Conservation (phyloP, 2,888 invertebrate species). For the Meghimatium bilineatum region DNA sequence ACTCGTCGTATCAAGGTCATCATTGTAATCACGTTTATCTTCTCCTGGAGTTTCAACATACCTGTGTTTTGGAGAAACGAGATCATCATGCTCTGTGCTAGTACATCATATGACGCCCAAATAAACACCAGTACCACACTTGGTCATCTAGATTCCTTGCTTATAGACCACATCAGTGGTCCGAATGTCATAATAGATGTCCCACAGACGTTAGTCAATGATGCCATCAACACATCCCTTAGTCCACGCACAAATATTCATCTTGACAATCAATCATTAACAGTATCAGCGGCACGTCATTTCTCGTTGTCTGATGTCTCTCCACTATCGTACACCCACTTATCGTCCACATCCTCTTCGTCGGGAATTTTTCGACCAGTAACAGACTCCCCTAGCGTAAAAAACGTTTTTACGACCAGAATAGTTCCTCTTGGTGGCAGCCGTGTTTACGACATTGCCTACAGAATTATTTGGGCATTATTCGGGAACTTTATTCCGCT, state of each 20-base stretch:
- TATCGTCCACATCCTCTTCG: neutral
- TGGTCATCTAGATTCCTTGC: neutral
- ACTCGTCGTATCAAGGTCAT: constrained; percentile 80
- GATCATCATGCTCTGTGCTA: constrained; percentile 34
- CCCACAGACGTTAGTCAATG: neutral
- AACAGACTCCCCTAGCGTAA: neutral
- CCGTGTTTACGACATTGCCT: constrained; percentile 58
- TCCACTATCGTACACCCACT: neutral
- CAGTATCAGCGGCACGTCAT: neutral
- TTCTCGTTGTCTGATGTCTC: neutral
- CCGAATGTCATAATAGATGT: neutral
- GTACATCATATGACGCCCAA: too few relatives aligned
- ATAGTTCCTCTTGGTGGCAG: constrained; percentile 8
- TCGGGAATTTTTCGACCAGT: neutral
- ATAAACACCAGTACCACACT: neutral
- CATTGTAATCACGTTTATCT: constrained; percentile 82
- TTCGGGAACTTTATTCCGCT: constrained; percentile 71
- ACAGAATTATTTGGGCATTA: constrained; percentile 68
- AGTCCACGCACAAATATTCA: neutral
- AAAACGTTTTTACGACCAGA: neutral
- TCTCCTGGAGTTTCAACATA: constrained; percentile 83
- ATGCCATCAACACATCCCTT: neutral
- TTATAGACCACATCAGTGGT: too few relatives aligned
- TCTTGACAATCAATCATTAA: neutral
- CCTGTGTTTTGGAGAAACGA: constrained; percentile 78